Evolutionary conservation across 2,888 invertebrate genomes (phyloP), one percentile per base, ranked within the genome.

Genomic region (Nemotelus pantherinus): DNA sequence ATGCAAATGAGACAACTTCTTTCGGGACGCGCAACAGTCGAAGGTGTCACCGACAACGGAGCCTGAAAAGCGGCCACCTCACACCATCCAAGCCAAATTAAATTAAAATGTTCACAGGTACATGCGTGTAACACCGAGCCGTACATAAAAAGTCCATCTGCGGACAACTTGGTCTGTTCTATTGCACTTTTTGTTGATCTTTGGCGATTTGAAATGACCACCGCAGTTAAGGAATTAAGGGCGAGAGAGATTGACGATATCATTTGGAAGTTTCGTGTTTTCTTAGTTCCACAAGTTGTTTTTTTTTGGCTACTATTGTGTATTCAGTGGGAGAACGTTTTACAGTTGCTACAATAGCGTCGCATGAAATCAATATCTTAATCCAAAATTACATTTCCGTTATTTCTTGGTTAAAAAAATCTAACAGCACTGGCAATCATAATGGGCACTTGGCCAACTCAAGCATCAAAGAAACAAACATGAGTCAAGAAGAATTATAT

Each of bases 1-100:
- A 80, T 80, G 80, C 80, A 76, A 80, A 80, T 80, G 77, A 79
- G 79, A 78, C 77, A 79, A 78, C 79, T 79, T 78, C 78, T 78
- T 79, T 67, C 79, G 78, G 60, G 70, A 70, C 44, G 53, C 25
- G 70, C 63, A 48, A 47, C 10, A 58, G 57, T 10, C 57, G 57
- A 50, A 74, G 74, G 74, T 74, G 74, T 74, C 74, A 63, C 41
- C 55, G 55, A 43, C 9, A 39, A 68, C 60, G n/a, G 39, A 63
- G 74, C 67, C 47, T 45, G 55, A 25, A 60, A 55, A 53, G 71
- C 43, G 76, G 48, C 58, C 70, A 70, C 60, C 72, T 67, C 47
- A 58, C 74, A 67, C 68, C 74, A 41, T 50, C 44, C 72, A 25
- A 7, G 63, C 43, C 63, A 80, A 78, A 78, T 80, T 80, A 80